phyloP scores from a whole-genome alignment of 2,888 invertebrate species.

The Ptycholaimellus sp. region DNA sequence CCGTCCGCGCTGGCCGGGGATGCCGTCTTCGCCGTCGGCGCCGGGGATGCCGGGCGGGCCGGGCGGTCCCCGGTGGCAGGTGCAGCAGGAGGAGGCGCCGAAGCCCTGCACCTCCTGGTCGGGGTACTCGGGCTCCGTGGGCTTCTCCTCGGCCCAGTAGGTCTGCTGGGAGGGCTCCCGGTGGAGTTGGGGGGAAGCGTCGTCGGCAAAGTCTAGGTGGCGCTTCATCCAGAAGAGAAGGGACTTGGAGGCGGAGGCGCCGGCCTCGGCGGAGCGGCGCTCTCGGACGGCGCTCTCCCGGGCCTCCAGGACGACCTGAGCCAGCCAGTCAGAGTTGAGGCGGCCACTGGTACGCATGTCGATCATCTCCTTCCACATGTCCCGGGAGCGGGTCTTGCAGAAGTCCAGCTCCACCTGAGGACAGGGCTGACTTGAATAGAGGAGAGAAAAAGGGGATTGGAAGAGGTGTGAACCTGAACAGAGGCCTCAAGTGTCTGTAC shows the following conservation, averaged over 20 bases:
- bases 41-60: too few relatives aligned
- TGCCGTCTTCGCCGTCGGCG: conserved; percentile 7
- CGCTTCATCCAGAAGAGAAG: background rate
- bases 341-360: background rate
- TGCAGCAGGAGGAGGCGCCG: conserved; percentile 9
- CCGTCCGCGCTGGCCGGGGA: conserved; percentile 3
- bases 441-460: too few relatives aligned
- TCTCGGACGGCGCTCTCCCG: background rate
- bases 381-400: too few relatives aligned
- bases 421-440: too few relatives aligned
- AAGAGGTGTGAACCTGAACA: background rate
- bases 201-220: background rate
- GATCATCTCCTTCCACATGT: conserved; percentile 5
- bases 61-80: too few relatives aligned
- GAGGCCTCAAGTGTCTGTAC: conserved; percentile 1
- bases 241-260: background rate
- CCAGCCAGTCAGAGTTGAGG: background rate
- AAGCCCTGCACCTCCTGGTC: too few relatives aligned
- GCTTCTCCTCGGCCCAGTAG: too few relatives aligned
- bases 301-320: background rate
- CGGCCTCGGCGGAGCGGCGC: background rate
- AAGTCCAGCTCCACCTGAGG: too few relatives aligned
- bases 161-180: too few relatives aligned
- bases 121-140: too few relatives aligned
- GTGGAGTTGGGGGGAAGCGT: too few relatives aligned